Conservation (phyloP, 2,888 invertebrate species). For the Brenthis hecate region DNA sequence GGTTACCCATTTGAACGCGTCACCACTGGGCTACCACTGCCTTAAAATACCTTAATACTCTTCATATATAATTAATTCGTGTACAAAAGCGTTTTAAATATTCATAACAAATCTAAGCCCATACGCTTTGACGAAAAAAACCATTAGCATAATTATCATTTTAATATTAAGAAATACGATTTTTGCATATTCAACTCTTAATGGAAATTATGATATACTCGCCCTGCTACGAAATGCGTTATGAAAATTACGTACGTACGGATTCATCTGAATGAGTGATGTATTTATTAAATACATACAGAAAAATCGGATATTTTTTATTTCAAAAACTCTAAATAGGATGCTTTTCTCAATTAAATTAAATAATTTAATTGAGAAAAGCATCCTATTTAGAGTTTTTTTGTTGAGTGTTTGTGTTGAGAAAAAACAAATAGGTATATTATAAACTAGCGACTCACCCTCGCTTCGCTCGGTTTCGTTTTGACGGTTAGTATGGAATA, state of each 20-base stretch:
- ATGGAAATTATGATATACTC: neutral
- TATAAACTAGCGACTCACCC: no score
- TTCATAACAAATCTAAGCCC: slow-evolving; percentile 1
- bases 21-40: no score
- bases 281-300: neutral
- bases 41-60: no score
- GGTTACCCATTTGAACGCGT: no score
- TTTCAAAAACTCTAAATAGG: neutral
- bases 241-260: slow-evolving; percentile 5
- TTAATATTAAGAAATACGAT: slow-evolving; percentile 29
- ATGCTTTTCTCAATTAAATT: neutral
- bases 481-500: no score
- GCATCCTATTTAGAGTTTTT: no score
- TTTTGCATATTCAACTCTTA: slow-evolving; percentile 26
- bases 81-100: neutral
- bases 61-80: neutral
- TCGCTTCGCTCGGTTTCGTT: no score
- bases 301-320: neutral
- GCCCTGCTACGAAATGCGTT: neutral
- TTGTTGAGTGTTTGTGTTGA: no score
- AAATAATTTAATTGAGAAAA: no score
- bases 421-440: no score
- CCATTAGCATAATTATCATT: slow-evolving; percentile 32
- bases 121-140: slow-evolving; percentile 22
- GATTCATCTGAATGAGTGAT: slow-evolving; percentile 8